Base-by-base conservation (phyloP, 2,888 invertebrate species). In the Microctonus hyperodae region DNA sequence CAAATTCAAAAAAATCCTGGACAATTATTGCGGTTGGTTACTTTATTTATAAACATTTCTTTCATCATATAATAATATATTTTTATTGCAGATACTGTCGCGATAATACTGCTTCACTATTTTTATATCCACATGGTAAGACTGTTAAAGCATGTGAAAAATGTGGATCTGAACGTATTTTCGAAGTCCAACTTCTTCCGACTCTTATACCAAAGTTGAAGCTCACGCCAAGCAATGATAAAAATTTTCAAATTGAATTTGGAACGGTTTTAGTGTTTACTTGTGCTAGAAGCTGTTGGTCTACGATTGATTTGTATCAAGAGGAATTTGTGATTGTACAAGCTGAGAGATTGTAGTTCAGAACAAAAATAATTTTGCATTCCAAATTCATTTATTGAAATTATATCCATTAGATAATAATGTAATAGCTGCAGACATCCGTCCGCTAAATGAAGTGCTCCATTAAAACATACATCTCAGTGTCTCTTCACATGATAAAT, bases 231-330 rank as follows among this genome's bases (percentile, higher is more conserved):
- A 87, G 87, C 11, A 86, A 84, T 35, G 88, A 88, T 69, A 77
- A 83, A 2, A 84, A 86, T 22, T 86, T 87, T 13, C 78, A 83
- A 55, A 83, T 87, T 10, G 96, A 96, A 83, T 96, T 93, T 82
- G 93, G 96, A 9, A 95, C 94, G n/a, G 91, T 95, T 2, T 85
- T 95, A 13, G 85, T 96, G 16, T 96, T 91, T 81, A 93, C 95
- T 1, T 97, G 96, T 81, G 86, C 88, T 44, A 88, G 89, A 76
- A 95, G 94, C 79, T 96, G 96, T 84, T 96, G 96, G 96, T 88
- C 89, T 63, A 86, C 88, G 0, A 88, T 88, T 3, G 91, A 91
- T 74, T 87, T 86, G 48, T 86, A 88, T 73, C 88, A 90, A 65
- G 87, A 88, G 71, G 95, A 95, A 85, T 87, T 87, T 67, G 88